Base-by-base conservation (phyloP, 1,140 invertebrate genomes). In the Megalonaias nervosa region DNA sequence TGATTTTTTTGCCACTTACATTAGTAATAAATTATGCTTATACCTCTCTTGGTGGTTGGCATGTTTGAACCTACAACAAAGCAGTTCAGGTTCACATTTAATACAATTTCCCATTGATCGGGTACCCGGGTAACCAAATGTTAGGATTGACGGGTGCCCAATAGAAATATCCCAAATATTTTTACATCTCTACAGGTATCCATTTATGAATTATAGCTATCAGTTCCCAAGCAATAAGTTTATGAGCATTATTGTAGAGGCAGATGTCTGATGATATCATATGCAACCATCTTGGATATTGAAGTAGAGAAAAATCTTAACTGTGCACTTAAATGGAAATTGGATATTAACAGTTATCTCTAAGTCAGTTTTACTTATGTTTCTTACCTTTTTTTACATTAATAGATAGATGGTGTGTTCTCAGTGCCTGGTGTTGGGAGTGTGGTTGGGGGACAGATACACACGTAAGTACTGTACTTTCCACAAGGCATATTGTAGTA, bases 341-440 rank as follows among this genome's bases (percentile, higher is more conserved):
- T 31, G 26, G 2, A 4, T 31, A 62, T 23, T n/a, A n/a, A n/a
- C 13, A 19, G 9, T 62, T 21, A 57, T 4, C 56, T 70, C 1
- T 70, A 21, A 14, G 21, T 6, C 6, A 48, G 6, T 48, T 48
- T 48, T 48, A 72, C 11, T 31, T 5, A 72, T 13, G 2, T 17
- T 6, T 62, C 13, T 61, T 4, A 62, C 19, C 16, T 62, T 19
- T 31, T 56, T 66, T 71, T 67, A 76, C 15, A 62, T 56, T 85
- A 98, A 90, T 96, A 99, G 93, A 99, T 99, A 84, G 98, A 99
- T 91, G 98, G 99, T 88, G 97, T 97, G 0, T 99, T 99, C 91
- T 97, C 96, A 48, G 98, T 99, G 66, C 97, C 97, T 23, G 97
- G 97, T 80, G 98, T 99, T 19, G 98, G 98, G 48, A 98, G 97